A percentile compares a stretch with the other conserved stretches of the same genome.
phyloP scores from a whole-genome alignment of 2,113 vertebrate genomes.

The Artemisiospiza belli region DNA sequence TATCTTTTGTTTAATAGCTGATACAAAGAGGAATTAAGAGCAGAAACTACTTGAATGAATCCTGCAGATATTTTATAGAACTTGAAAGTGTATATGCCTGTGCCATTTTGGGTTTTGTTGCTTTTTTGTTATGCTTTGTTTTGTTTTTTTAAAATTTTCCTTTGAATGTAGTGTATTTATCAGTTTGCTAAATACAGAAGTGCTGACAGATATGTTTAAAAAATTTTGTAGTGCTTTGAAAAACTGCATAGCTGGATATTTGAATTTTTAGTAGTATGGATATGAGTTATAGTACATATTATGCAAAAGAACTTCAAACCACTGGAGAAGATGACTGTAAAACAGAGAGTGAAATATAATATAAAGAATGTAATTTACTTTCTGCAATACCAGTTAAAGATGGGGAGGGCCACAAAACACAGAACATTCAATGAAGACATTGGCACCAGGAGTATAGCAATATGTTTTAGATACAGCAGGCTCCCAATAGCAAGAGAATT shows the following conservation, averaged over 20 bases:
- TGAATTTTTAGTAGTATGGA: neutral
- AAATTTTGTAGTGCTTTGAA: neutral
- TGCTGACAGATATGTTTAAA: neutral
- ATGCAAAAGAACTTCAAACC: neutral
- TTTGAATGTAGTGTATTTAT: neutral
- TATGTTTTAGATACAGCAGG: neutral
- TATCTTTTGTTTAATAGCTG: neutral
- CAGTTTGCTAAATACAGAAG: neutral
- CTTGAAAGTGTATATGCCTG: accelerated
- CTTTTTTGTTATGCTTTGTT: neutral
- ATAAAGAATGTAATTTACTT: neutral
- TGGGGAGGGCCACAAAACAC: neutral
- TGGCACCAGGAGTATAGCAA: accelerated
- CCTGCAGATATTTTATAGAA: neutral
- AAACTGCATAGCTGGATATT: neutral
- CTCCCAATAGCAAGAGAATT: neutral
- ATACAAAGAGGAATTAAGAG: neutral
- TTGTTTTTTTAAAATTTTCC: neutral
- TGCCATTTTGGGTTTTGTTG: neutral
- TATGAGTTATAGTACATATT: neutral
- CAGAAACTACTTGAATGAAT: neutral
- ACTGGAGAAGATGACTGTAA: neutral
- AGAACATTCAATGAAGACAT: neutral
- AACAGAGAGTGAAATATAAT: neutral
- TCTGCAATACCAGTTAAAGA: neutral